phyloP scores from a whole-genome alignment of 2,113 vertebrate species.

The Atractosteus spatula region DNA sequence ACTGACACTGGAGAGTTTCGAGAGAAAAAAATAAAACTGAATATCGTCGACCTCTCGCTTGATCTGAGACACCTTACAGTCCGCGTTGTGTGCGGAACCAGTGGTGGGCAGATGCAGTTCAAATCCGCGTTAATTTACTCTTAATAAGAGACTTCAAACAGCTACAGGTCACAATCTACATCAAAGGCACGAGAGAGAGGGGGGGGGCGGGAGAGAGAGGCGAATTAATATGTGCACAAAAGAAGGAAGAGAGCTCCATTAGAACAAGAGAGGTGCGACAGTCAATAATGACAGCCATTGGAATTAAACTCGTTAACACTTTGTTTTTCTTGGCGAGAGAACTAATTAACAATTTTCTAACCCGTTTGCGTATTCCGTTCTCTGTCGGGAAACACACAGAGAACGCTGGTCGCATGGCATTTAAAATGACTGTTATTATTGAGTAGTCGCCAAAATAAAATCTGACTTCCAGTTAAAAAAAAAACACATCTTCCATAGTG shows the following conservation, averaged over 20 bases:
- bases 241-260: constrained; percentile 63
- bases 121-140: constrained; percentile 61
- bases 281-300: constrained; percentile 57
- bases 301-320: constrained; percentile 64
- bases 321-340: constrained; percentile 65
- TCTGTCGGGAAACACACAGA: no score
- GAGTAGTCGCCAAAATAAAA: no score
- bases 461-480: no score
- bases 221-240: constrained; percentile 68
- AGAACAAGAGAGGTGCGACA: constrained; percentile 72
- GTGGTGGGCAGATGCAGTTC: constrained; percentile 43
- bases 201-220: constrained; percentile 41
- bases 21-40: no score
- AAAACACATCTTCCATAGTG: no score
- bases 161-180: constrained; percentile 70
- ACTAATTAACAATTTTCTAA: constrained; percentile 70
- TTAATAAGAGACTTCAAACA: constrained; percentile 81
- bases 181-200: constrained; percentile 58
- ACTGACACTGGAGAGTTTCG: no score
- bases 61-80: background rate
- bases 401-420: no score
- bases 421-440: no score
- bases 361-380: constrained; percentile 47
- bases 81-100: constrained; percentile 42
- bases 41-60: background rate